Evolutionary conservation across 35 echinoderm and acorn worm genomes (phyloP).

Genomic region (Ophiothrix spiculata): DNA sequence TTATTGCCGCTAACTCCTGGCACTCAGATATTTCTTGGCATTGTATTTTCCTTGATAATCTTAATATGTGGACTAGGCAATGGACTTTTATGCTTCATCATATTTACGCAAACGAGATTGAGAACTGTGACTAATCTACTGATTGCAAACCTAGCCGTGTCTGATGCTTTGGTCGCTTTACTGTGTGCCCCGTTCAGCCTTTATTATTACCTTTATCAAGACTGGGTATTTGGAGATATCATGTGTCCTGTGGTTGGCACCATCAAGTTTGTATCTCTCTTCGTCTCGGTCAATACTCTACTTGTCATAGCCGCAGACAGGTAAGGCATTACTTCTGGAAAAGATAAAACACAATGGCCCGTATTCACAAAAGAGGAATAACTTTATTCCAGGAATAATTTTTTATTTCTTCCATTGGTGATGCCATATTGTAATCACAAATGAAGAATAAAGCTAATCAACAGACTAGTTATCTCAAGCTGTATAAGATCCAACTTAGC

Average conservation of each 20-base stretch:
- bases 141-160: constrained; percentile 85
- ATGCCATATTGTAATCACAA: no score
- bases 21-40: constrained; percentile 48
- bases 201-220: constrained; percentile 67
- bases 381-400: no score
- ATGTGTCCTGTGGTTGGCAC: constrained; percentile 76
- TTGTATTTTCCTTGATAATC: constrained; percentile 56
- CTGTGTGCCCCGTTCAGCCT: constrained; percentile 64
- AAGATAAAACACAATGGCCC: no score
- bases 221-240: constrained; percentile 72
- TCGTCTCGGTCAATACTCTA: constrained; percentile 92
- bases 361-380: no score
- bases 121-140: constrained; percentile 91
- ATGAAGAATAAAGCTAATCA: no score
- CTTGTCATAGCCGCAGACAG: constrained; percentile 95
- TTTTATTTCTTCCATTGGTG: no score
- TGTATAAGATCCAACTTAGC: no score
- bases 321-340: no score
- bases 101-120: constrained; percentile 64
- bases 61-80: constrained; percentile 84
- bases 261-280: constrained; percentile 81
- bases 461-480: no score
- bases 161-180: constrained; percentile 79
- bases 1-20: constrained; percentile 27
- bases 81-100: constrained; percentile 69